Base-by-base conservation (phyloP, 2,113 vertebrate genomes). In the Otis tarda region DNA sequence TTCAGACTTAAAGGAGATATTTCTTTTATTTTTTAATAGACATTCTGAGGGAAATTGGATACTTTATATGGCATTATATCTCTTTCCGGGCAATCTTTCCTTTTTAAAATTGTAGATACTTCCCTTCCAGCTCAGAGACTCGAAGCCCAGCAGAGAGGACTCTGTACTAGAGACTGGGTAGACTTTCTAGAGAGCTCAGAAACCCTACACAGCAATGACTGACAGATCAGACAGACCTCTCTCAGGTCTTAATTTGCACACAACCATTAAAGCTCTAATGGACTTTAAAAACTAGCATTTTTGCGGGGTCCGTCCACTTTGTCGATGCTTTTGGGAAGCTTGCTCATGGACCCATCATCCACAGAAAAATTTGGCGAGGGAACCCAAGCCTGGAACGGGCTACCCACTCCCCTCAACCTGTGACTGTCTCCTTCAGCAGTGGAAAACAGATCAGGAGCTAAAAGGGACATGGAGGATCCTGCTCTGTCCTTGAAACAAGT, bases 21-120 rank as follows among this genome's bases (percentile, higher is more conserved):
- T 52, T 23, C 35, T 95, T 80, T 33, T 69, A 43, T 47, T 89
- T 88, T 80, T 84, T 33, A 81, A 49, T 13, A 85, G 49, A 53
- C 33, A 56, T 79, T 85, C 39, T 56, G 47, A 91, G 39, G 57
- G 28, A 93, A 89, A 70, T 1, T 2, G 5, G 64, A 70, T 7
- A 3, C 17, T 60, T 93, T 49, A 67, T 17, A 24, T 20, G 45
- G 64, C 30, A 64, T 37, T 19, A 53, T 28, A 59, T 70, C 81
- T 78, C 37, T 70, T 75, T 87, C 55, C 0, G 0, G 45, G 27
- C 10, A 93, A 49, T 2, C 8, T 61, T 61, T 86, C 45, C 45
- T 57, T 81, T 59, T 19, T 43, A 84, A 89, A 82, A 49, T 14
- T 89, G 78, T 50, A 64, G 7, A 43, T 63, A 67, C 4, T 78